phyloP scores from a whole-genome alignment of 2,888 invertebrate species.

The Teleogryllus oceanicus region DNA sequence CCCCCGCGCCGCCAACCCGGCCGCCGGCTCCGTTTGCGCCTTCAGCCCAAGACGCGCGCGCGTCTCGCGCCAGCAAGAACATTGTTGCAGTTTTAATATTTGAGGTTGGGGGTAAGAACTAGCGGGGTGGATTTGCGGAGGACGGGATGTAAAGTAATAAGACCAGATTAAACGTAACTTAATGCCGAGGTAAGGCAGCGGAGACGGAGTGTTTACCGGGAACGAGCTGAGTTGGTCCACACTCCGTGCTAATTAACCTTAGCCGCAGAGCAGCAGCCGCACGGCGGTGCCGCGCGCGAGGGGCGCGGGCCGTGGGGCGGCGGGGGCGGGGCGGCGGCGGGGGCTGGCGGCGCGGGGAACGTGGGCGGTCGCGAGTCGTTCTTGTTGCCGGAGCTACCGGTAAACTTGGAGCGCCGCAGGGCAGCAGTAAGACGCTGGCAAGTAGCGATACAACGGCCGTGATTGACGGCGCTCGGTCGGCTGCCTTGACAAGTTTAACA shows the following conservation, averaged over 20 bases:
- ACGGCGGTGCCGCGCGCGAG: background rate
- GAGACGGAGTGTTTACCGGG: constrained; percentile 9
- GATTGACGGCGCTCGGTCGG: constrained; percentile 18
- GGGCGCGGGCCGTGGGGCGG: background rate
- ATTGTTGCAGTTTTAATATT: constrained; percentile 9
- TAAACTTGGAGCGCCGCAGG: constrained; percentile 19
- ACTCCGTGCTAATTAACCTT: constrained; percentile 9
- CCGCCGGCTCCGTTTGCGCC: background rate
- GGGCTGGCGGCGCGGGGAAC: constrained; percentile 20
- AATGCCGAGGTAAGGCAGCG: constrained; percentile 7
- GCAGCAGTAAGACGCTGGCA: constrained; percentile 26
- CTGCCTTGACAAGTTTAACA: constrained; percentile 19
- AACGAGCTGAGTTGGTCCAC: constrained; percentile 18
- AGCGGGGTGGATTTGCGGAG: background rate
- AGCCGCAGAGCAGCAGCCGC: constrained; percentile 6
- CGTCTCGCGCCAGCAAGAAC: background rate
- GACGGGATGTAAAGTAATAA: constrained; percentile 18
- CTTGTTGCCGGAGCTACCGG: constrained; percentile 21
- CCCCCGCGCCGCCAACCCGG: background rate
- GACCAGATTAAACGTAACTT: constrained; percentile 18
- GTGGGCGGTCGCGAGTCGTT: constrained; percentile 18
- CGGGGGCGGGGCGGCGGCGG: constrained; percentile 19
- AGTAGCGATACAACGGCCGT: constrained; percentile 19
- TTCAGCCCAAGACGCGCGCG: background rate
- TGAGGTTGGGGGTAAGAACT: background rate